Evolutionary conservation across 2,888 invertebrate genomes (phyloP), one percentile per base, ranked within the genome.

Genomic region (Cybosia mesomella): DNA sequence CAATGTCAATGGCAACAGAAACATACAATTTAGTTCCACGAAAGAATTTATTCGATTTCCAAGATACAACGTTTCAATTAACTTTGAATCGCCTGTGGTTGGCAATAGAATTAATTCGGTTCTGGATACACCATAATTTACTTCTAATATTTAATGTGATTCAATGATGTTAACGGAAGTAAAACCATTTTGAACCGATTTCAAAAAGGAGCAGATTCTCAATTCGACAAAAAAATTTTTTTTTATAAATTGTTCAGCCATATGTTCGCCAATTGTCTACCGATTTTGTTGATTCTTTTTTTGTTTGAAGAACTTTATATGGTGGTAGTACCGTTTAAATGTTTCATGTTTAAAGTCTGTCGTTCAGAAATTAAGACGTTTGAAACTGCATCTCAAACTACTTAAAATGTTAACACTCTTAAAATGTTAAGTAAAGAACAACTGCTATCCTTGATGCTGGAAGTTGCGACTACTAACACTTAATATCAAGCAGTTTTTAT

Each of bases 21-120:
- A 39, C 32, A 4, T 36, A 21, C 36, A 13, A 61, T 49, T 43
- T 11, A 61, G 49, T 39, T 61, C 28, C 4, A 15, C 39, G 15
- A 15, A 59, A 11, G 59, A 36, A 22, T 61, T 24, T 11, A 8
- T n/a, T 43, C 11, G 18, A 28, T 49, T 28, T 34, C 59, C 18
- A 24, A 18, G 36, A 60, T 60, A 39, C 61, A 11, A 28, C n/a
- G 24, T 49, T 61, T 49, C 61, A 61, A 61, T 61, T 53, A 49
- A 49, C 28, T 49, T 61, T 49, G n/a, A 61, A 49, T 49, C 2
- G 61, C 13, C 10, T 32, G 61, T 28, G 49, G 49, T 32, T 49
- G 28, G 11, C 49, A 18, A 28, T n/a, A 49, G 24, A 28, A 61
- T 32, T 61, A 8, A 28, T 61, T 49, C 28, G n/a, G 18, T 28